A percentile compares a stretch with the other conserved stretches of the same genome.
These are phyloP conservation scores for Hycleus phaleratus DNA, from an alignment of 1,140 invertebrate genomes.

Conservation along the genomic window DNA sequence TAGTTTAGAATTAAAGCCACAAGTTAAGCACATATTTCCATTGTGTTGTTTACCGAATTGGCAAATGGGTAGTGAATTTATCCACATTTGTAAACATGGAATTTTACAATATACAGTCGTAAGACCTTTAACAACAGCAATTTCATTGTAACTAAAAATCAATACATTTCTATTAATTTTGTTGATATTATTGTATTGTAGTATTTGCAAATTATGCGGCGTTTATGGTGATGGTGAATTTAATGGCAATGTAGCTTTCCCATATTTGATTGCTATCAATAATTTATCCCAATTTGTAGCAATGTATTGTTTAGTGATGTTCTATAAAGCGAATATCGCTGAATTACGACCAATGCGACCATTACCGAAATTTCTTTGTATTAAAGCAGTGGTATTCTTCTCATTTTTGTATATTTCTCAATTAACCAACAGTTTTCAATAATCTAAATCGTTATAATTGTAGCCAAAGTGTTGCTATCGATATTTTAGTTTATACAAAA, in stretches of 20 bases:
- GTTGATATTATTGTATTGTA: constrained; percentile 40
- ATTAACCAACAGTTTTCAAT: constrained; percentile 19
- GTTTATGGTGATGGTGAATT: constrained; percentile 91
- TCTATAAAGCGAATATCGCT: constrained; percentile 82
- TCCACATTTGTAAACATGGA: constrained; percentile 92
- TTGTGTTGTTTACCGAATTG: constrained; percentile 77
- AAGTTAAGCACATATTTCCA: constrained; percentile 78
- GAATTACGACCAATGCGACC: constrained; percentile 88
- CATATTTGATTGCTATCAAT: constrained; percentile 85
- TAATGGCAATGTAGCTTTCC: constrained; percentile 72
- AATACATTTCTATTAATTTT: constrained; percentile 1
- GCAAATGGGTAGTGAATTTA: constrained; percentile 86
- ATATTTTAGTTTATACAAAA: constrained; percentile 71
- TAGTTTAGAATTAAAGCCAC: constrained; percentile 73
- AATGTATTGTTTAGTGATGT: constrained; percentile 92
- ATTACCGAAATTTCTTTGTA: constrained; percentile 93
- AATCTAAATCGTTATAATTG: constrained; percentile 35
- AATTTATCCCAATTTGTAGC: constrained; percentile 93
- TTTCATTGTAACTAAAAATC: constrained; percentile 68
- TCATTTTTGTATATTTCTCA: constrained; percentile 86
- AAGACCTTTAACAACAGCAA: constrained; percentile 76
- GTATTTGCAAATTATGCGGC: constrained; percentile 75
- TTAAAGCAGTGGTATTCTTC: constrained; percentile 96
- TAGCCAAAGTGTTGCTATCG: constrained; percentile 87
- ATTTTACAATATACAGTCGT: constrained; percentile 91